Conservation (phyloP, 2,888 invertebrate species). For the Thera britannica region DNA sequence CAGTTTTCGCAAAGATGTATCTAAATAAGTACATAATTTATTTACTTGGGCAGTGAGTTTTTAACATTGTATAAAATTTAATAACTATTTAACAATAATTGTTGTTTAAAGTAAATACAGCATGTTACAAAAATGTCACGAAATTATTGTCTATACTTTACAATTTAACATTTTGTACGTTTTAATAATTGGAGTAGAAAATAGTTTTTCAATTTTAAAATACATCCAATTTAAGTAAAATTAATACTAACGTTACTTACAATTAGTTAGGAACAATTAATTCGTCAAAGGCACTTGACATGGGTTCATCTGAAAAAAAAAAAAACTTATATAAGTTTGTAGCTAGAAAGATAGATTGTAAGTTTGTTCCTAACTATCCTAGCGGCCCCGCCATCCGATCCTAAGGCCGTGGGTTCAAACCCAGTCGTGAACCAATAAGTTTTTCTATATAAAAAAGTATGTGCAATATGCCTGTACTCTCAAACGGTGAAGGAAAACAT, state of each 20-base stretch:
- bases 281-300: conserved; percentile 32
- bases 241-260: conserved; percentile 13
- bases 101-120: neutral
- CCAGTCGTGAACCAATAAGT: too few species aligned
- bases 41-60: neutral
- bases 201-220: conserved; percentile 8
- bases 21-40: neutral
- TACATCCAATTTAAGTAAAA: neutral
- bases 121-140: neutral
- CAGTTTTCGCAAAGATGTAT: too few species aligned
- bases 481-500: too few species aligned
- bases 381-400: too few species aligned
- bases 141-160: conserved; percentile 15
- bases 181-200: conserved; percentile 6
- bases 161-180: conserved; percentile 1
- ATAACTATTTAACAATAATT: neutral
- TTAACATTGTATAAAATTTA: neutral
- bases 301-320: conserved; percentile 33
- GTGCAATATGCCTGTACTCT: too few species aligned
- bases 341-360: too few species aligned
- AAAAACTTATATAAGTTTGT: neutral
- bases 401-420: too few species aligned
- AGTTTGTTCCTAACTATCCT: too few species aligned
- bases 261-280: conserved; percentile 40
- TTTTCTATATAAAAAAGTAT: too few species aligned